Evolutionary conservation across 2,113 vertebrate genomes (phyloP), one percentile per base, ranked within the genome.

Genomic region (Python bivittatus): DNA sequence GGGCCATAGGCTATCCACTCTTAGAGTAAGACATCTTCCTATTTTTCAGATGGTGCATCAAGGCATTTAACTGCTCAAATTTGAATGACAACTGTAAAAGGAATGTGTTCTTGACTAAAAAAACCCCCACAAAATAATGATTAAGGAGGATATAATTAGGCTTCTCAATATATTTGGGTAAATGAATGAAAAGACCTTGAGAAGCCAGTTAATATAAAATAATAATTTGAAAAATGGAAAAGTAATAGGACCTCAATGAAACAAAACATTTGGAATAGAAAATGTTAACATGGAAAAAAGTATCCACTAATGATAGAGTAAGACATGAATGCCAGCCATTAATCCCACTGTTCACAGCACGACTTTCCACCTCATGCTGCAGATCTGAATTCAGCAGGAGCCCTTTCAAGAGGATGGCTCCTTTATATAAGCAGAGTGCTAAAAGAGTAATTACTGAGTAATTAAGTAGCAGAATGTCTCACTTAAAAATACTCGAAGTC

Each of bases 161-260:
- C 48, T 48, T 48, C 48, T 48, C 7, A 3, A 48, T 48, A 6
- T 48, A 48, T 48, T 48, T 48, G 4, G 48, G 4, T 48, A 56
- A 91, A 93, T 64, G 33, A 54, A 48, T 8, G 6, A 33, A 87
- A 54, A 48, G 4, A 20, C 2, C 33, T 33, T 85, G 89, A 94
- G 87, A 91, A 94, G 93, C 86, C 53, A 93, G 95, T 33, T 25
- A 38, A 64, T 60, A 9, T 42, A 85, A 52, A 86, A 25, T 10
- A 38, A 29, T 33, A 44, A 57, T 20, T n/a, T 86, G 61, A 84
- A 88, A 23, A 79, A 87, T 92, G 89, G 27, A 15, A 57, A 56
- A 68, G 90, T 86, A 89, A 57, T 38, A 6, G n/a, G 92, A 93
- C 88, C 86, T 58, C 17, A n/a, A 9, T n/a, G 91, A 93, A 93